These are phyloP conservation scores for Philopedon plagiatum DNA, from an alignment of 2,888 invertebrate species.

Conservation along the genomic window DNA sequence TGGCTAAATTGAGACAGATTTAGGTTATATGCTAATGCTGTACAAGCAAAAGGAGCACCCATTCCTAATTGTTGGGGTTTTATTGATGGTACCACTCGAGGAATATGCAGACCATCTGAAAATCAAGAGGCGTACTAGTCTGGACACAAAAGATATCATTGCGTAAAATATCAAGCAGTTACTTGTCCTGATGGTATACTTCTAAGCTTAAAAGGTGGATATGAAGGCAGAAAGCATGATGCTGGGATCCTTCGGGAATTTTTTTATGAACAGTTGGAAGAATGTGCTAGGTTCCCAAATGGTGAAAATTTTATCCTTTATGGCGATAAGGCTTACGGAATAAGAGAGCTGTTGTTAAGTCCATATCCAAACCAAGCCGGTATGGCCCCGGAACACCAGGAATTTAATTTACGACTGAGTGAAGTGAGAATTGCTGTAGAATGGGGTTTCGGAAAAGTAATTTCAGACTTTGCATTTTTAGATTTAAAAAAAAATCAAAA, in stretches of 20 bases:
- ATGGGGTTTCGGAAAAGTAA: conserved; percentile 51
- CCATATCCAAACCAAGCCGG: conserved; percentile 37
- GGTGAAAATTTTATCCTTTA: conserved; percentile 47
- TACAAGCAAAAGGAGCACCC: conserved; percentile 31
- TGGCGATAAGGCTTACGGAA: conserved; percentile 51
- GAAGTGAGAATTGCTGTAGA: conserved; percentile 46
- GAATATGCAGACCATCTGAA: conserved; percentile 48
- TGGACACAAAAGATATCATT: conserved; percentile 50
- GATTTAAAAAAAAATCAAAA: no score
- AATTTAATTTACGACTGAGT: conserved; percentile 49
- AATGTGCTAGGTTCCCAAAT: conserved; percentile 33
- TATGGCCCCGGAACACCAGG: conserved; percentile 18
- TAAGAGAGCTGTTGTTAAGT: conserved; percentile 43
- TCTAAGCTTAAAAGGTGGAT: conserved; percentile 46
- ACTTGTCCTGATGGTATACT: conserved; percentile 54
- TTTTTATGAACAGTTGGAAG: conserved; percentile 47
- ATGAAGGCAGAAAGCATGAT: conserved; percentile 52
- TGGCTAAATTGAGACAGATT: conserved; percentile 32
- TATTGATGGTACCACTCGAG: conserved; percentile 42
- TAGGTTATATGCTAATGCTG: conserved; percentile 26
- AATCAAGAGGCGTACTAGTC: conserved; percentile 38
- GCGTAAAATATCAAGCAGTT: conserved; percentile 54
- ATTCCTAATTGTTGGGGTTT: conserved; percentile 52
- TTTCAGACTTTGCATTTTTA: conserved; percentile 46
- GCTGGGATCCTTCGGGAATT: conserved; percentile 51